Evolutionary conservation across 1,140 invertebrate genomes (phyloP).

Genomic region (Euwallacea fornicatus): DNA sequence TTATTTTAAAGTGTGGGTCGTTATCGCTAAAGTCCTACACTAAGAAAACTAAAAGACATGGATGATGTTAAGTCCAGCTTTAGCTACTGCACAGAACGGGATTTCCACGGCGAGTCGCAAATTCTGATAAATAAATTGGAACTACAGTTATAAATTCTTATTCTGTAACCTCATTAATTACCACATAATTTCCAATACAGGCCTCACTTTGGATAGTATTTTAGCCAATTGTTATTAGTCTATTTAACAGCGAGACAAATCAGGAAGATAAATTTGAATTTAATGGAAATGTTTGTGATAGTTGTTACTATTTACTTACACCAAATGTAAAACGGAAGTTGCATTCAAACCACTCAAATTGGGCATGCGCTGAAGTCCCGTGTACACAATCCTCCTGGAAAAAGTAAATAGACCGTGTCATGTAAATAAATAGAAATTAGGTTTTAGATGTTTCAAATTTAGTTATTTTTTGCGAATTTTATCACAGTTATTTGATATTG

Average conservation of each 20-base stretch:
- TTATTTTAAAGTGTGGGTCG: too few relatives aligned
- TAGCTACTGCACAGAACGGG: neutral
- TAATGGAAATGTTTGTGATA: too few relatives aligned
- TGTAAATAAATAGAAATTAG: neutral
- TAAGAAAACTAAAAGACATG: too few relatives aligned
- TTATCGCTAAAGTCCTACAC: too few relatives aligned
- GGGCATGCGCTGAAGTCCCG: slow-evolving; percentile 59
- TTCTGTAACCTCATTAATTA: too few relatives aligned
- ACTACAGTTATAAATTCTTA: too few relatives aligned
- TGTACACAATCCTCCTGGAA: slow-evolving; percentile 62
- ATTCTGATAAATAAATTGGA: too few relatives aligned
- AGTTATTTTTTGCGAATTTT: slow-evolving; percentile 2
- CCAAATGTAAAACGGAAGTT: slow-evolving; percentile 59
- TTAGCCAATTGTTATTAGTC: too few relatives aligned
- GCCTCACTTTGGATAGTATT: too few relatives aligned
- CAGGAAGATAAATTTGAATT: too few relatives aligned
- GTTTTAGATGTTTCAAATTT: neutral
- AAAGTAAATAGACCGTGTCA: neutral
- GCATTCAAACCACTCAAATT: slow-evolving; percentile 56
- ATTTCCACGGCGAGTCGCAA: neutral
- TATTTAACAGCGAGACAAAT: too few relatives aligned
- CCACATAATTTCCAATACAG: too few relatives aligned
- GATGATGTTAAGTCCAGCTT: neutral
- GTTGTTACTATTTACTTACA: slow-evolving; percentile 56
- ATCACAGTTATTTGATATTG: neutral